phyloP scores from a whole-genome alignment of 2,797 vertebrate genomes.

The Phataginus tetradactyla region DNA sequence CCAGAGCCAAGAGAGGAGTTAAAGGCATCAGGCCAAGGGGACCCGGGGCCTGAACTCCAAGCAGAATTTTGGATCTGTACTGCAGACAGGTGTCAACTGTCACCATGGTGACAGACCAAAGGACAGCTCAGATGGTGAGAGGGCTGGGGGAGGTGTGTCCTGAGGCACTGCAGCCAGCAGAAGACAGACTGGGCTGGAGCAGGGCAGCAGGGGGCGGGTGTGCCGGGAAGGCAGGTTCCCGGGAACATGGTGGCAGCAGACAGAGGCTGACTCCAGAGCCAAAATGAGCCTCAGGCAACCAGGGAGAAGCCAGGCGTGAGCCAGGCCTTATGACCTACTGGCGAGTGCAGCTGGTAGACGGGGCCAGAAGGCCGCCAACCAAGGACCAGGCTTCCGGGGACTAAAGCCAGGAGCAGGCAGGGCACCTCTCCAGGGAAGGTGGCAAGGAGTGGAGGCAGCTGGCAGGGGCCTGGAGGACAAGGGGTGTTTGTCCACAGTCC shows the following conservation, averaged over 20 bases:
- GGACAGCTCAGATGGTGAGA: neutral
- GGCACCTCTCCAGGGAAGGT: neutral
- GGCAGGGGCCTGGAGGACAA: neutral
- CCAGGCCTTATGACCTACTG: neutral
- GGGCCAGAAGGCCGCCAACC: neutral
- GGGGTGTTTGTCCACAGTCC: neutral
- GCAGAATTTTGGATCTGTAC: neutral
- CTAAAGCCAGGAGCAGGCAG: neutral
- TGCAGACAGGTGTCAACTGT: neutral
- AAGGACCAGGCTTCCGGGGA: neutral
- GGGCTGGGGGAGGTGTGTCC: neutral
- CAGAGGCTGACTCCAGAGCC: neutral
- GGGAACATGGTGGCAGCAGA: neutral
- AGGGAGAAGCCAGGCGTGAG: neutral
- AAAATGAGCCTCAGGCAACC: neutral
- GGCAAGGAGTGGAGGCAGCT: neutral
- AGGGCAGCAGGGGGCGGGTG: neutral
- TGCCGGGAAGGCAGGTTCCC: neutral
- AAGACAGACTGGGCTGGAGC: neutral
- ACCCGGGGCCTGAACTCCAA: neutral
- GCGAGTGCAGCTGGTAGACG: neutral
- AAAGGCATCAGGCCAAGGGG: neutral
- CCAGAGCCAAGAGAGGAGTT: neutral
- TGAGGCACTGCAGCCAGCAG: neutral
- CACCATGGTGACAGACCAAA: neutral